Conservation (phyloP, 2,113 vertebrate genomes). For the Protomyctophum bolini region DNA sequence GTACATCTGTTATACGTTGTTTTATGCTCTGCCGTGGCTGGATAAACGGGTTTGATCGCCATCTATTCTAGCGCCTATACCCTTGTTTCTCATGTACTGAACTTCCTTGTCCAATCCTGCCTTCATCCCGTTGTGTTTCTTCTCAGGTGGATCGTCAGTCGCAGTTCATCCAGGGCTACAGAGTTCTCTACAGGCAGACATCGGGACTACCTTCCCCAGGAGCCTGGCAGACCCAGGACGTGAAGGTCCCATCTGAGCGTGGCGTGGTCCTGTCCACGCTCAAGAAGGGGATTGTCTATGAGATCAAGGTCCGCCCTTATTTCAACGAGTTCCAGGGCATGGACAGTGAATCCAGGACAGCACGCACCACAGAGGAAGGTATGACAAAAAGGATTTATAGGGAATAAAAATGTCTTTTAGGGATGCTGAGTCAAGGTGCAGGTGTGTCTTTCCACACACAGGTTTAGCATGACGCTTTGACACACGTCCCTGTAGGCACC, state of each 20-base stretch:
- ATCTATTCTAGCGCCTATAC: neutral
- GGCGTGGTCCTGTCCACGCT: conserved; percentile 85
- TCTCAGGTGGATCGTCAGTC: conserved; percentile 94
- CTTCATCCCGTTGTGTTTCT: neutral
- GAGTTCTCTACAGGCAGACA: conserved; percentile 91
- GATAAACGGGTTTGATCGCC: neutral
- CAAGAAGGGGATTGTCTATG: conserved; percentile 94
- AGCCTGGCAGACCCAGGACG: conserved; percentile 90
- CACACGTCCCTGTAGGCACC: conserved; percentile 15
- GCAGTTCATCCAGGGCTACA: conserved; percentile 97
- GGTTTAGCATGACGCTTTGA: conserved; percentile 28
- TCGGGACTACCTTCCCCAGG: conserved; percentile 86
- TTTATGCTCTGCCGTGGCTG: conserved; percentile 1
- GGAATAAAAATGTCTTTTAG: neutral
- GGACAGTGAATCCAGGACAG: conserved; percentile 94
- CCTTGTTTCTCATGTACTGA: neutral
- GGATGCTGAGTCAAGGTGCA: conserved; percentile 9
- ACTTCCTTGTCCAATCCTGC: neutral
- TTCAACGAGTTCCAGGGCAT: conserved; percentile 99
- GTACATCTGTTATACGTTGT: conserved; percentile 17
- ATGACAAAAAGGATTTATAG: conserved; percentile 12
- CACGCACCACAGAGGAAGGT: conserved; percentile 96
- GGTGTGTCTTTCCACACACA: neutral
- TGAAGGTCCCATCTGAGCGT: conserved; percentile 91
- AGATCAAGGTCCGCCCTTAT: conserved; percentile 96